These are phyloP conservation scores for Xanthostigma xanthostigma DNA, from an alignment of 2,888 invertebrate species.

Conservation along the genomic window DNA sequence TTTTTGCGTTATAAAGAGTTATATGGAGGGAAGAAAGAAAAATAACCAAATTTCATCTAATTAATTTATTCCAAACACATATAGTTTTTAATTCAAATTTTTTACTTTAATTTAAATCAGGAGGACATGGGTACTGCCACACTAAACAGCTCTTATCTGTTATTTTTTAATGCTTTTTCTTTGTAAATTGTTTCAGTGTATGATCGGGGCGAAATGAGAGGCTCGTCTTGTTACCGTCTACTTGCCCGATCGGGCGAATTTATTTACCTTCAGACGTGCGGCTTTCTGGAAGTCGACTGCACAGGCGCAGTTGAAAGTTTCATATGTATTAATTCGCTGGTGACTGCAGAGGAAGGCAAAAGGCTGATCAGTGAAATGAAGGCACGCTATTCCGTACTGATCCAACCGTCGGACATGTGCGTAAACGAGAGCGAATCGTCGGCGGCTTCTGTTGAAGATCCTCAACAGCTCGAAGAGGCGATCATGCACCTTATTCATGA, in stretches of 20 bases:
- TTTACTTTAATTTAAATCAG: too few relatives aligned
- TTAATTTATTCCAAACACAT: too few relatives aligned
- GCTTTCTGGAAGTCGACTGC: constrained; percentile 70
- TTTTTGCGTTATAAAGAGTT: too few relatives aligned
- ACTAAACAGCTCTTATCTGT: too few relatives aligned
- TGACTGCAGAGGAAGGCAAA: constrained; percentile 58
- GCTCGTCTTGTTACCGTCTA: constrained; percentile 74
- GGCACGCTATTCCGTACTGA: constrained; percentile 54
- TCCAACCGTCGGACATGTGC: constrained; percentile 16
- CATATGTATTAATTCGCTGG: constrained; percentile 69
- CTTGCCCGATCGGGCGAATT: constrained; percentile 69
- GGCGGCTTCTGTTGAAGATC: constrained; percentile 47
- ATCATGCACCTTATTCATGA: constrained; percentile 51
- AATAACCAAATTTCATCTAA: too few relatives aligned
- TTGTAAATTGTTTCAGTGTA: constrained; percentile 50
- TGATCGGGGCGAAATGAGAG: constrained; percentile 66
- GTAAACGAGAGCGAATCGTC: constrained; percentile 11
- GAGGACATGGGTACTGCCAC: too few relatives aligned
- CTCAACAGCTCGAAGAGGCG: constrained; percentile 51
- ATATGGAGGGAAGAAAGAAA: too few relatives aligned
- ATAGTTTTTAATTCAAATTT: too few relatives aligned
- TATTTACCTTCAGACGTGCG: constrained; percentile 70
- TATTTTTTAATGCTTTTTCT: too few relatives aligned
- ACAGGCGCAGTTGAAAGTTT: constrained; percentile 71
- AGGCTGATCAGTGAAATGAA: constrained; percentile 66